Evolutionary conservation across 92 coral and sea anemone genomes (phyloP), one percentile per base, ranked within the genome.

Genomic region (Galaxea fascicularis): DNA sequence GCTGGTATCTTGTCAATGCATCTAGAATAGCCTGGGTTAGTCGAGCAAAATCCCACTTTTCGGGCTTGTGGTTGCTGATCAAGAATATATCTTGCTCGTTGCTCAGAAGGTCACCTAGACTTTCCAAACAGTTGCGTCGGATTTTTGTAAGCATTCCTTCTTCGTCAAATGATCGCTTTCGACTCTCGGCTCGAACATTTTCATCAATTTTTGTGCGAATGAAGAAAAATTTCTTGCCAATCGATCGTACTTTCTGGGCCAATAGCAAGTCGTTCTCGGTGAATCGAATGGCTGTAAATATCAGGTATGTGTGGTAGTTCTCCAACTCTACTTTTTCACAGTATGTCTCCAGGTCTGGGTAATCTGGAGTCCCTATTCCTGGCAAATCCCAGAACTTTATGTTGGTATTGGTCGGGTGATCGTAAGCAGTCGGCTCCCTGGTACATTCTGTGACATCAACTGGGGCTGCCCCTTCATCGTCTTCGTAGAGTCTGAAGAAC

Each of bases 41-140:
- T 28, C 91, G 82, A 72, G 18, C 82, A 31, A 87, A 87, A 11
- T 87, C 91, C 87, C 87, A 87, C 87, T 81, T 87, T 26, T 4
- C 76, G 0, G 87, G 76, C 60, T 73, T 0, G 47, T 87, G 71
- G 65, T 73, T 87, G 82, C 87, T 87, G 21, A 87, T 87, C 39
- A 87, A 44, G 21, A 72, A 87, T n/a, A 87, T 39, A 28, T 63
- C 89, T 56, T 78, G 41, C 20, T 25, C 57, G 10, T 41, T 18
- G 70, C 20, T 45, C 24, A 65, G 35, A 39, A 86, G 54, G 41
- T 27, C 89, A 25, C 51, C 54, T 31, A 86, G 79, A 41, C 56
- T 68, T 51, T 77, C 62, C 59, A 26, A 35, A 70, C 72, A 68
- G 39, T 86, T 62, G 35, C 52, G 17, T 4, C 58, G 62, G 52